Conservation (phyloP, 1,140 invertebrate species). For the Trypoxylus dichotomus region DNA sequence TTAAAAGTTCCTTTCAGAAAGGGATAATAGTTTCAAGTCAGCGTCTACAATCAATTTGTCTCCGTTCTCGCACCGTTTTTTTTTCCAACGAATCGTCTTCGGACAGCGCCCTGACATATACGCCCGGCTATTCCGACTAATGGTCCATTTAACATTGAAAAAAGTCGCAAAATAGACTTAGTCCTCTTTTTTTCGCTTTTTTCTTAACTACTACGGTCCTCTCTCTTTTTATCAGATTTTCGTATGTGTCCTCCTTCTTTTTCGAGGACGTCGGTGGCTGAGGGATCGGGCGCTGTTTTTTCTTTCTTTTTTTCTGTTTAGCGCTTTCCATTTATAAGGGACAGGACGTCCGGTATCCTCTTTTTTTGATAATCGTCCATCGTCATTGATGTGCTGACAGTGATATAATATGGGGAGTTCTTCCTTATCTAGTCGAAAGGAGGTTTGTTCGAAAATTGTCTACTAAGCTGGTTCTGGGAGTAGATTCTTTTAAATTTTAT, state of each 20-base stretch:
- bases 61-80: neutral
- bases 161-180: conserved; percentile 25
- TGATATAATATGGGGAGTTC: neutral
- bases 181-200: neutral
- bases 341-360: neutral
- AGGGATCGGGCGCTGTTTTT: neutral
- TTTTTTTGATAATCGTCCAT: conserved; percentile 2
- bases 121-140: conserved; percentile 22
- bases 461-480: neutral
- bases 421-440: neutral
- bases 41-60: conserved; percentile 25
- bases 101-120: conserved; percentile 9
- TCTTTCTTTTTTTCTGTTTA: conserved; percentile 4
- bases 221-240: neutral
- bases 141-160: conserved; percentile 25
- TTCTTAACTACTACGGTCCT: neutral
- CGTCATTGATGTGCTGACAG: neutral
- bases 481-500: neutral
- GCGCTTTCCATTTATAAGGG: conserved; percentile 5
- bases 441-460: neutral
- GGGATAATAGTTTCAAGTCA: conserved; percentile 24
- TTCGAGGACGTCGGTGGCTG: neutral
- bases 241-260: neutral
- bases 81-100: neutral
- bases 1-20: conserved; percentile 10